Evolutionary conservation across 2,888 invertebrate species (phyloP).

Genomic region (Thereva nobilitata): DNA sequence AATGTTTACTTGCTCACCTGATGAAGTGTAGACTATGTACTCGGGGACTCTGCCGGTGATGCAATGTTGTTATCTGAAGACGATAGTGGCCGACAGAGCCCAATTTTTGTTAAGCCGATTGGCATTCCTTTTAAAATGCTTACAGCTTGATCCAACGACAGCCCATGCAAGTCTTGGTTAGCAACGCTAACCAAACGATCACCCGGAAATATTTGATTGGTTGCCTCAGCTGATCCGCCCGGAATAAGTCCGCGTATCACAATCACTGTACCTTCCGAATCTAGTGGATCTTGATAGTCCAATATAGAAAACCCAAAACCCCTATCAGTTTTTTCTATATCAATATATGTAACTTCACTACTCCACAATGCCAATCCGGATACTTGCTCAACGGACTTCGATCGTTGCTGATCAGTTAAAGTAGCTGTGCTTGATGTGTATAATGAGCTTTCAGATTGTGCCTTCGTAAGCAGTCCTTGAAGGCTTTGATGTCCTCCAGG

Average conservation of each 20-base stretch:
- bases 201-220: constrained; percentile 93
- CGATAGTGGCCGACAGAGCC: constrained; percentile 79
- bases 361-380: constrained; percentile 97
- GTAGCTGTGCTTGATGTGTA: constrained; percentile 85
- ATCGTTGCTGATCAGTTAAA: constrained; percentile 74
- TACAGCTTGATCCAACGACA: constrained; percentile 92
- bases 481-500: constrained; percentile 86
- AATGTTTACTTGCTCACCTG: too few species aligned
- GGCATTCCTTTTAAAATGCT: constrained; percentile 94
- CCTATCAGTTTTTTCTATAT: constrained; percentile 89
- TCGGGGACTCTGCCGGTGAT: constrained; percentile 54
- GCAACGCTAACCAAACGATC: constrained; percentile 93
- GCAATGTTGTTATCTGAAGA: constrained; percentile 58
- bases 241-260: constrained; percentile 97
- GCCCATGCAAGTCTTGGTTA: constrained; percentile 85
- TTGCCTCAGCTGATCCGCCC: constrained; percentile 95
- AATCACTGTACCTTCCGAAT: constrained; percentile 93
- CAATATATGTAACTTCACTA: constrained; percentile 87
- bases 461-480: constrained; percentile 82
- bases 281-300: constrained; percentile 96
- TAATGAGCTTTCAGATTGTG: constrained; percentile 92
- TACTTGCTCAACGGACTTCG: constrained; percentile 92
- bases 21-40: constrained; percentile 55
- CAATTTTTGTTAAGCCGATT: constrained; percentile 85
- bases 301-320: constrained; percentile 98